A percentile compares a stretch with the other conserved stretches of the same genome.
These are phyloP conservation scores for Oenanthe melanoleuca DNA, from an alignment of 2,113 vertebrate genomes.

Conservation along the genomic window DNA sequence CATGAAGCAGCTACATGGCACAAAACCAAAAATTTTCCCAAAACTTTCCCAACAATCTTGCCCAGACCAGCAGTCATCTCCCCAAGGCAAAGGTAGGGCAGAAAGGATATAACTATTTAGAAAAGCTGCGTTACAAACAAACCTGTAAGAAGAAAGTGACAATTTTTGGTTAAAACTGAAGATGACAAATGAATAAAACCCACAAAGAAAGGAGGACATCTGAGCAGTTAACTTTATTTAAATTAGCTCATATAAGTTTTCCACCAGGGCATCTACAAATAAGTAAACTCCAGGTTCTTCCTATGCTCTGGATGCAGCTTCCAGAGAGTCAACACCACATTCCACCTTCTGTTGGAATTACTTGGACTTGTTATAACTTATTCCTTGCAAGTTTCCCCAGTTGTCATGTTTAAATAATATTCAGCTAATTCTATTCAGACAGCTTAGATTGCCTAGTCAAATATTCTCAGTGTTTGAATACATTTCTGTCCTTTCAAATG, in stretches of 20 bases:
- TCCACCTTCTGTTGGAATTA: neutral
- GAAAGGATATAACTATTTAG: neutral
- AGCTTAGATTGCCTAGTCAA: neutral
- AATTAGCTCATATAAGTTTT: neutral
- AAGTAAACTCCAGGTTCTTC: neutral
- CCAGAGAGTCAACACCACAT: neutral
- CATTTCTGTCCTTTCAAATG: neutral
- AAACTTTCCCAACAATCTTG: neutral
- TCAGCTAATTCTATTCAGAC: neutral
- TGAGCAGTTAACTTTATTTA: neutral
- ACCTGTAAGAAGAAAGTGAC: neutral
- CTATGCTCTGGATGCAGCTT: neutral
- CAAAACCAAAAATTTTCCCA: neutral
- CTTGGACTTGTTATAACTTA: neutral
- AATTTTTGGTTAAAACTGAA: neutral
- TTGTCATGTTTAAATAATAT: neutral
- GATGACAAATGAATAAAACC: neutral
- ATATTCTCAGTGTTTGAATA: neutral
- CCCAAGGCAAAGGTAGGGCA: neutral
- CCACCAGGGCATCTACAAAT: neutral
- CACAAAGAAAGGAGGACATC: neutral
- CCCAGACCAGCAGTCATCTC: neutral
- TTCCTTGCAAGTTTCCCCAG: neutral
- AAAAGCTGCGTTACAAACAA: neutral
- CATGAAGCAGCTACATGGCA: neutral